A percentile compares a stretch with the other conserved stretches of the same genome.
phyloP scores from a whole-genome alignment of 1,140 invertebrate genomes.

The Scaptomyza pallida region DNA sequence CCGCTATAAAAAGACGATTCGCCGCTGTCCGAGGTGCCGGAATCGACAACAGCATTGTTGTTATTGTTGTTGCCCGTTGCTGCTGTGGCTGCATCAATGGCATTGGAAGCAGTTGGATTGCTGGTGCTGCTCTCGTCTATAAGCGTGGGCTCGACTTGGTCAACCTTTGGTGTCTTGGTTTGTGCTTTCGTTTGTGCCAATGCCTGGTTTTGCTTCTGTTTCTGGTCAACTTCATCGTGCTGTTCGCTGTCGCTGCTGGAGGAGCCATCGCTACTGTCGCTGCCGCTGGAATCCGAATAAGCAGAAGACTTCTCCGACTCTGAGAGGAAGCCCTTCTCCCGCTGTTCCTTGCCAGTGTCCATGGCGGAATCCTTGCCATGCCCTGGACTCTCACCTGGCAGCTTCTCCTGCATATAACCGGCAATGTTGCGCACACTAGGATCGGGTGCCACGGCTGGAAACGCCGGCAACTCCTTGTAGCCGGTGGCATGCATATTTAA shows the following conservation, averaged over 20 bases:
- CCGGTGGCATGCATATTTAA: constrained; percentile 93
- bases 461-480: constrained; percentile 94
- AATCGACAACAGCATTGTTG: constrained; percentile 34
- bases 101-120: constrained; percentile 1
- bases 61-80: constrained; percentile 48
- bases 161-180: constrained; percentile 11
- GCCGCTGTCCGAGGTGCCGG: constrained; percentile 73
- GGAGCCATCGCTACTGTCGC: constrained; percentile 41
- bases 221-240: constrained; percentile 41
- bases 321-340: constrained; percentile 75
- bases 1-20: constrained; percentile 71
- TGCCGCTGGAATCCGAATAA: constrained; percentile 58
- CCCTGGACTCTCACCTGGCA: constrained; percentile 39
- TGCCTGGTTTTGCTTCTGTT: constrained; percentile 35
- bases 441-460: constrained; percentile 92
- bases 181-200: neutral
- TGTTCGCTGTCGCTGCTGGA: constrained; percentile 66
- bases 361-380: constrained; percentile 21
- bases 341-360: constrained; percentile 39
- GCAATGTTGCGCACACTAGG: constrained; percentile 91
- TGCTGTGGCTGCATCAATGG: neutral
- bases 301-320: constrained; percentile 79
- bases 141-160: constrained; percentile 29
- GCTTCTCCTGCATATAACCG: constrained; percentile 81
- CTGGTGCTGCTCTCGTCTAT: constrained; percentile 34